Conservation (phyloP, 1,140 invertebrate species). For the Drosophila pectinifera region DNA sequence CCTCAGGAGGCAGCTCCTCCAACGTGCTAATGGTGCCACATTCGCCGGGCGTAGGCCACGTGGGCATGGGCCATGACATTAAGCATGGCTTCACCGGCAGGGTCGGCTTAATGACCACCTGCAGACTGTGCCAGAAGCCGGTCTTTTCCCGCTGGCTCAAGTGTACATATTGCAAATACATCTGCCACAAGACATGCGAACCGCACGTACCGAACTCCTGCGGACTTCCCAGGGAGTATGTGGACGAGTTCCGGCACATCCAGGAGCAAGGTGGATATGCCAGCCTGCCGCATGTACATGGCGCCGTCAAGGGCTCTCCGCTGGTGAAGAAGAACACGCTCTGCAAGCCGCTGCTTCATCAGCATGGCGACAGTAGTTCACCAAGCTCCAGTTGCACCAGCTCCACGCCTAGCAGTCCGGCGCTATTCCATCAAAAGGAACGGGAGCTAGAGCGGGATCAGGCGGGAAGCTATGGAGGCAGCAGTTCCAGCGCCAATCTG, state of each 20-base stretch:
- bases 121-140: constrained; percentile 95
- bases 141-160: constrained; percentile 94
- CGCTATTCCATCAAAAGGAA: constrained; percentile 87
- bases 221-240: constrained; percentile 93
- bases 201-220: constrained; percentile 96
- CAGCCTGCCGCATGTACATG: constrained; percentile 39
- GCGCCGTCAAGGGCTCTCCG: constrained; percentile 84
- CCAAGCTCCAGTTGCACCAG: constrained; percentile 98
- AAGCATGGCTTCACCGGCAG: constrained; percentile 94
- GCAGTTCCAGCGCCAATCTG: constrained; percentile 75
- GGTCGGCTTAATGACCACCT: constrained; percentile 94
- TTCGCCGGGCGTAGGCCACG: constrained; percentile 89
- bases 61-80: constrained; percentile 95
- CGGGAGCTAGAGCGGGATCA: constrained; percentile 50
- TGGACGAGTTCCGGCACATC: constrained; percentile 91
- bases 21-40: constrained; percentile 89
- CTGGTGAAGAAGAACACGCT: constrained; percentile 68
- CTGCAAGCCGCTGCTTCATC: constrained; percentile 54
- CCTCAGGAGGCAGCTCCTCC: constrained; percentile 29
- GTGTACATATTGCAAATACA: constrained; percentile 98
- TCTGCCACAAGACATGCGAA: constrained; percentile 95
- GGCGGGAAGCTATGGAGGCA: constrained; percentile 58
- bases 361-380: constrained; percentile 93
- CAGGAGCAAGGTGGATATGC: constrained; percentile 86
- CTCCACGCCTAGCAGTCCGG: constrained; percentile 97